These are phyloP conservation scores for Camelus bactrianus DNA, from an alignment of 2,113 vertebrate genomes.

Conservation along the genomic window DNA sequence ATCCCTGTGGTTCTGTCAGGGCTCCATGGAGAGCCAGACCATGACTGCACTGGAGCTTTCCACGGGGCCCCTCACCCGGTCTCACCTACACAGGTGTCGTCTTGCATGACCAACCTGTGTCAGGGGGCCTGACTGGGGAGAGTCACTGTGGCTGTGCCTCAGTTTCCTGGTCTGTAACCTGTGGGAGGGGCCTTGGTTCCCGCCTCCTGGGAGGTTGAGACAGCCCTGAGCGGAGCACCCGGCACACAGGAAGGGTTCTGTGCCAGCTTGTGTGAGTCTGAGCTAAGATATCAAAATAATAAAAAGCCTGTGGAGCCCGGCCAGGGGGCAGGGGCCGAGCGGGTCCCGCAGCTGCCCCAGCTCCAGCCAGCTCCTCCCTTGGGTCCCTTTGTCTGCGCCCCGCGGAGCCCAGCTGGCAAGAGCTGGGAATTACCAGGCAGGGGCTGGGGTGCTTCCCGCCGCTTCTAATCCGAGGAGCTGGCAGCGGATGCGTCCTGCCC, in stretches of 20 bases:
- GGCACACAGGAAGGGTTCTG: not conserved
- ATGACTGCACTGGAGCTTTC: not conserved
- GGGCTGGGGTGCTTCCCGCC: slow-evolving; percentile 81
- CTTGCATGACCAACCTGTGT: not conserved
- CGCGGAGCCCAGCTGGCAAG: slow-evolving; percentile 86
- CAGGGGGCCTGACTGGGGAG: not conserved
- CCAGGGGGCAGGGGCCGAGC: not conserved
- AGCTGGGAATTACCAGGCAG: slow-evolving; percentile 85
- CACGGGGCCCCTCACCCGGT: fast-evolving
- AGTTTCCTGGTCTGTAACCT: not conserved
- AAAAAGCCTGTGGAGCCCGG: not conserved
- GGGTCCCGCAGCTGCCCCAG: slow-evolving; percentile 65
- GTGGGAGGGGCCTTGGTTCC: not conserved
- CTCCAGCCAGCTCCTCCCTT: slow-evolving; percentile 80
- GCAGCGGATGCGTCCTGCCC: slow-evolving; percentile 82
- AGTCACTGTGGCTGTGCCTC: not conserved
- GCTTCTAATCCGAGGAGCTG: slow-evolving; percentile 83
- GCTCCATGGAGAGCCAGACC: fast-evolving
- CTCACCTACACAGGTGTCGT: fast-evolving
- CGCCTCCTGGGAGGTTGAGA: not conserved
- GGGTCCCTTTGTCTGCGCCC: slow-evolving; percentile 86
- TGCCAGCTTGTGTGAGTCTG: not conserved
- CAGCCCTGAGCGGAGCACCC: not conserved
- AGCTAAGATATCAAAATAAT: slow-evolving; percentile 11
- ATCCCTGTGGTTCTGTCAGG: fast-evolving